Conservation (phyloP, 1,140 invertebrate species). For the Choristoneura fumiferana region DNA sequence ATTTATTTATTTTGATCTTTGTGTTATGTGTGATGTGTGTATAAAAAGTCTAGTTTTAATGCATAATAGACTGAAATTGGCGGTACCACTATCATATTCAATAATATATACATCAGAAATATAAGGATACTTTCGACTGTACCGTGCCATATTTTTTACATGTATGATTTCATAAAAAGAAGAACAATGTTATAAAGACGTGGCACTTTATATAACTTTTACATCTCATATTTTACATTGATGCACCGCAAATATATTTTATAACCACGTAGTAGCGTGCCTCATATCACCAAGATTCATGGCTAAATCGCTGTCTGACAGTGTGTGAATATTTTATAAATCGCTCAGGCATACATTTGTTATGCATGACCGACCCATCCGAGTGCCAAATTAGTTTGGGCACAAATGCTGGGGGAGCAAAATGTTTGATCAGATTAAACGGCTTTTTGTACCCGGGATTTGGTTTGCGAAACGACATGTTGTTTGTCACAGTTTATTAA, state of each 20-base stretch:
- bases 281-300: constrained; percentile 37
- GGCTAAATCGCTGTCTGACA: constrained; percentile 51
- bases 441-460: constrained; percentile 16
- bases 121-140: no score
- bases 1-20: no score
- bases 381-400: constrained; percentile 49
- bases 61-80: no score
- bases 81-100: no score
- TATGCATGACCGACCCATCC: constrained; percentile 49
- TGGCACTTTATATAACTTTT: not conserved
- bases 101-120: no score
- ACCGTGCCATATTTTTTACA: no score
- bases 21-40: no score
- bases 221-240: not conserved
- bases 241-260: not conserved
- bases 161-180: no score
- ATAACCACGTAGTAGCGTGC: constrained; percentile 21
- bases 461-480: constrained; percentile 17
- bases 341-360: constrained; percentile 54
- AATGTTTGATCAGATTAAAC: constrained; percentile 34
- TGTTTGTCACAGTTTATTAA: constrained; percentile 18
- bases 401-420: constrained; percentile 28
- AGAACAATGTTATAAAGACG: no score
- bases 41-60: no score
- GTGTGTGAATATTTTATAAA: constrained; percentile 71